Evolutionary conservation across 1,140 invertebrate species (phyloP), one percentile per base, ranked within the genome.

Genomic region (Drosophila ironensis): DNA sequence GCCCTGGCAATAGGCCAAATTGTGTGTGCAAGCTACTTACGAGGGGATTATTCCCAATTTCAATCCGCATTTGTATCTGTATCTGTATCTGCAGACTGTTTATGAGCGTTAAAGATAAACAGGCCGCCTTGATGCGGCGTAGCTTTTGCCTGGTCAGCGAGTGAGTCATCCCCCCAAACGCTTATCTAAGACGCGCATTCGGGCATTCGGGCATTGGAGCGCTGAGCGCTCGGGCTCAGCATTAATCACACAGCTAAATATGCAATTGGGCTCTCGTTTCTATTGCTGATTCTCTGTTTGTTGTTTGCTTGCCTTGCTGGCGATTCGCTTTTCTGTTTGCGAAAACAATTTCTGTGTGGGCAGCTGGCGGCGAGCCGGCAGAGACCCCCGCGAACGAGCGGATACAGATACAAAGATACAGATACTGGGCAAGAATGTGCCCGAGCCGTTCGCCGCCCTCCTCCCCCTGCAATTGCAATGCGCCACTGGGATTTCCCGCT

Each of bases 221-320:
- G 3, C 33, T 37, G 6, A 14, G 33, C n/a, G 2, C 11, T 24
- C 17, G 40, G 56, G 40, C 54, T 38, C 56, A 20, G 59, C 30
- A 63, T 64, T 64, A 64, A 63, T 64, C 57, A 64, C 57, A 24
- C 14, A 25, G 14, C 60, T 63, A 64, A 64, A 64, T 63, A 24
- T 64, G 60, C 60, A 64, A 63, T 38, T 40, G 41, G 42, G 24
- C 38, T 24, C 22, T 12, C 22, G n/a, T 24, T 25, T n/a, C 11
- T 24, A 8, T n/a, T 19, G 20, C 12, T 14, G 14, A 7, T 12
- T 61, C 28, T 61, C 17, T 63, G 27, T 46, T 60, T 61, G 56
- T 63, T 63, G 27, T 46, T 60, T 61, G 56, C 47, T 61, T 61
- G 57, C 14, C 47, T 61, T 61, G 57, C 17, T 42, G 25, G 14